Base-by-base conservation (phyloP, 2,797 vertebrate species). In the Betta splendens region DNA sequence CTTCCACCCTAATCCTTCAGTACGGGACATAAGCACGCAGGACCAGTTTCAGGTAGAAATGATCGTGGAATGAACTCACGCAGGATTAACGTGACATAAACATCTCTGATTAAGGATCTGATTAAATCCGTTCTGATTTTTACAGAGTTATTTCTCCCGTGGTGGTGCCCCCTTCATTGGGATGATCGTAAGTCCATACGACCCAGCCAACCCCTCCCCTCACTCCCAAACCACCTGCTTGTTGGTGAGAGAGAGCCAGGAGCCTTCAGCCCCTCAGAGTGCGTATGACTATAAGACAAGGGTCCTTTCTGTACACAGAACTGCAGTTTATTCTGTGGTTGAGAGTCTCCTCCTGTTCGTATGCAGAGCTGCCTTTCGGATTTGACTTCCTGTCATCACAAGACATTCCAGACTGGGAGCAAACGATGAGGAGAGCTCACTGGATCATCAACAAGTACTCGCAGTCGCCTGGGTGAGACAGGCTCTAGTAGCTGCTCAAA, bases 101-200 rank as follows among this genome's bases (percentile, higher is more conserved):
- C n/a, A 2, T 37, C n/a, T n/a, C n/a, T n/a, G n/a, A n/a, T n/a
- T n/a, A n/a, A 9, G 32, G 17, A 12, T 52, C 25, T 65, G 22
- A 79, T 31, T 25, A 16, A 37, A 7, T 57, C 13, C 51, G 37
- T 35, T 1, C 33, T 52, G 4, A 51, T 32, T 32, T 18, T 80
- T 90, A 2, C 65, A 99, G 98, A 96, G 92, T 84, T 99, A 99
- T 67, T 99, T 99, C 87, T 98, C 96, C 60, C 93, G 97, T 18
- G 97, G 98, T 1, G 97, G 97, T 46, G 96, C 98, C 57, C 95
- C 95, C 29, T 99, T 99, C 81, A 94, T 99, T 7, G 97, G 98
- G 39, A 95, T 99, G 94, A 99, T 99, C n/a, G 87, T 99, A 77
- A 99, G 96, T 75, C 97, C 97, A 1, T 99, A 97, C 73, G 97